These are phyloP conservation scores for Ephestia elutella DNA, from an alignment of 1,140 invertebrate genomes.

Conservation along the genomic window DNA sequence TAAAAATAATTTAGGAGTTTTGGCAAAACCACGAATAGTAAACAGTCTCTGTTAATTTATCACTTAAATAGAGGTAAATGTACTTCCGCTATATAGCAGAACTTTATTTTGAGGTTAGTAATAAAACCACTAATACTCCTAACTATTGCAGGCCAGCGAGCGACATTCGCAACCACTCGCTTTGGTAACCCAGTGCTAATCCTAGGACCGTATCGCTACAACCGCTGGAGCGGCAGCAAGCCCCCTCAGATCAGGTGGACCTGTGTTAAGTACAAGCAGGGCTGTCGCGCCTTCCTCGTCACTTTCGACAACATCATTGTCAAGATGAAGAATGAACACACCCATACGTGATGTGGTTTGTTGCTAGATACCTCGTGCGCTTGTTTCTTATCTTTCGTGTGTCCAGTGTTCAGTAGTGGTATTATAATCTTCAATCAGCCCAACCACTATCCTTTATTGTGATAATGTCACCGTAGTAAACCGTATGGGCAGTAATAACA, in stretches of 20 bases:
- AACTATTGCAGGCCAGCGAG: background rate
- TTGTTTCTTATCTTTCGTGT: background rate
- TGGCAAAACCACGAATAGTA: too few species aligned
- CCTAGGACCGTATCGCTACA: conserved; percentile 48
- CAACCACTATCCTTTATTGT: too few species aligned
- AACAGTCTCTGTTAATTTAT: too few species aligned
- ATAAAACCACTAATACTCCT: background rate
- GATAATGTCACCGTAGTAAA: too few species aligned
- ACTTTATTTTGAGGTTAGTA: too few species aligned
- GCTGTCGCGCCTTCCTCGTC: conserved; percentile 51
- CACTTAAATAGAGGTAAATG: too few species aligned
- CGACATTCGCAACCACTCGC: conserved; percentile 43
- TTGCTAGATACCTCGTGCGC: background rate
- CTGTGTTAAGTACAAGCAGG: conserved; percentile 56
- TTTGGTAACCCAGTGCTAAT: conserved; percentile 56
- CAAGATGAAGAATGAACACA: conserved; percentile 46
- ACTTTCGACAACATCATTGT: conserved; percentile 53
- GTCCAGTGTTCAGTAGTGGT: too few species aligned
- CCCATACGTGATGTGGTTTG: conserved; percentile 32
- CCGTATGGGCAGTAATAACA: too few species aligned
- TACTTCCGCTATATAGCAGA: too few species aligned
- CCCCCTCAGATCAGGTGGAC: conserved; percentile 50
- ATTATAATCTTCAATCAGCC: too few species aligned
- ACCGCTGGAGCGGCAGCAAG: conserved; percentile 54
- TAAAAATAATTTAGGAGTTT: too few species aligned